These are phyloP conservation scores for Dolichallabes microphthalmus DNA, from an alignment of 2,113 vertebrate species.

Conservation along the genomic window DNA sequence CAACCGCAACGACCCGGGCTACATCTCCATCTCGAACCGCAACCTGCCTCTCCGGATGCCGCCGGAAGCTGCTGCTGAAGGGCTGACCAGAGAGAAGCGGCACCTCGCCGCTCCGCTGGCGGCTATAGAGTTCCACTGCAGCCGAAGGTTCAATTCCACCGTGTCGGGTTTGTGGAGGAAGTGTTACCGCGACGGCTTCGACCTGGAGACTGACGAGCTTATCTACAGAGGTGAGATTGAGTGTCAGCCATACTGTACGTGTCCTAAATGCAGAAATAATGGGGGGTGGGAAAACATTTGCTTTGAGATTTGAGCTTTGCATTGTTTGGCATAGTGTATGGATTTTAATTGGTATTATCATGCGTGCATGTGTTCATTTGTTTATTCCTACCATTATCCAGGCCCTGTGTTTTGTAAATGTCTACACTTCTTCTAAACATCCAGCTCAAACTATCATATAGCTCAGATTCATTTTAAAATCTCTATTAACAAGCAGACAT, in stretches of 20 bases:
- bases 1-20: slow-evolving; percentile 85
- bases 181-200: slow-evolving; percentile 84
- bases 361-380: too few relatives aligned
- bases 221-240: slow-evolving; percentile 80
- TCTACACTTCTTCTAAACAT: not conserved
- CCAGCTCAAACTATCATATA: not conserved
- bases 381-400: not conserved
- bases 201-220: slow-evolving; percentile 85
- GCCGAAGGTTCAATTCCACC: slow-evolving; percentile 86
- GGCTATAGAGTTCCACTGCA: slow-evolving; percentile 83
- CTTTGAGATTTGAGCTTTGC: not conserved
- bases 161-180: slow-evolving; percentile 85
- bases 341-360: not conserved
- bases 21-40: slow-evolving; percentile 84
- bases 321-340: not conserved
- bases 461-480: not conserved
- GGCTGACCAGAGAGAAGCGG: slow-evolving; percentile 64
- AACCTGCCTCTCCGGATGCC: slow-evolving; percentile 85
- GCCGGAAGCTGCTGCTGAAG: slow-evolving; percentile 65
- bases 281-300: not conserved
- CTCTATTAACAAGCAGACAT: not conserved
- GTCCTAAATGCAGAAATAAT: not conserved
- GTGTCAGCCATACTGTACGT: not conserved
- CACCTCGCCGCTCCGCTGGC: slow-evolving; percentile 71
- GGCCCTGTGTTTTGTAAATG: slow-evolving; percentile 6